Conservation (phyloP, 2,797 vertebrate genomes). For the Chelon auratus region DNA sequence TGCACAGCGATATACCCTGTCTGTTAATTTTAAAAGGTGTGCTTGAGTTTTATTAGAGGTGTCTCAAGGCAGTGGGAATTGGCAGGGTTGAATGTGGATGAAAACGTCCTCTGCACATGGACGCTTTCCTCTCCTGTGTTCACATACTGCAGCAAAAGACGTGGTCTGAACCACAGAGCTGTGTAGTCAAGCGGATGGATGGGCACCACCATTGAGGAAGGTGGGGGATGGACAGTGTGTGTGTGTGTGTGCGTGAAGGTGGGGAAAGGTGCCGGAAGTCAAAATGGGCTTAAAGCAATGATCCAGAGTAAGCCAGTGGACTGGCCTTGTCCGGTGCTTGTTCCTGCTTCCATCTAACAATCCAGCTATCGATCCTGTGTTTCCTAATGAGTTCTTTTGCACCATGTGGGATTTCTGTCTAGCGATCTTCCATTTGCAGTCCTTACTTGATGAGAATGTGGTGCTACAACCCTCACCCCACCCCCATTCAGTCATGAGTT, state of each 20-base stretch:
- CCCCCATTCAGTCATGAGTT: conserved; percentile 32
- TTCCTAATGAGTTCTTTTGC: conserved; percentile 77
- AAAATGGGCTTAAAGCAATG: conserved; percentile 60
- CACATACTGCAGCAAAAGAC: conserved; percentile 62
- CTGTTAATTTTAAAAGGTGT: conserved; percentile 47
- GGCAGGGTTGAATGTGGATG: conserved; percentile 52
- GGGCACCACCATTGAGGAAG: conserved; percentile 38
- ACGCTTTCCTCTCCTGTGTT: conserved; percentile 60
- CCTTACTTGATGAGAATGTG: conserved; percentile 54
- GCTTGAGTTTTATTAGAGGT: conserved; percentile 42
- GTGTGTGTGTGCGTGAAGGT: conserved; percentile 44
- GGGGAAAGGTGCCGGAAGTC: conserved; percentile 63
- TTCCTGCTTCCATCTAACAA: conserved; percentile 63
- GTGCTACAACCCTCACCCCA: conserved; percentile 5
- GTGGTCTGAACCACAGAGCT: conserved; percentile 34
- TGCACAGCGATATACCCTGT: conserved; percentile 10
- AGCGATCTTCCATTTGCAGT: conserved; percentile 57
- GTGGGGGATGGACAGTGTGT: conserved; percentile 11
- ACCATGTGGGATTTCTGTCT: conserved; percentile 69
- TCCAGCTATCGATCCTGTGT: conserved; percentile 63
- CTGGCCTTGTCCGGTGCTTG: conserved; percentile 56
- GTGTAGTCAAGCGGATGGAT: conserved; percentile 60
- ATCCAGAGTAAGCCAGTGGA: conserved; percentile 57
- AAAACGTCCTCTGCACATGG: conserved; percentile 66
- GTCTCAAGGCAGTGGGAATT: conserved; percentile 50